Evolutionary conservation across 2,888 invertebrate species (phyloP), one percentile per base, ranked within the genome.

Genomic region (Blomia tropicalis): DNA sequence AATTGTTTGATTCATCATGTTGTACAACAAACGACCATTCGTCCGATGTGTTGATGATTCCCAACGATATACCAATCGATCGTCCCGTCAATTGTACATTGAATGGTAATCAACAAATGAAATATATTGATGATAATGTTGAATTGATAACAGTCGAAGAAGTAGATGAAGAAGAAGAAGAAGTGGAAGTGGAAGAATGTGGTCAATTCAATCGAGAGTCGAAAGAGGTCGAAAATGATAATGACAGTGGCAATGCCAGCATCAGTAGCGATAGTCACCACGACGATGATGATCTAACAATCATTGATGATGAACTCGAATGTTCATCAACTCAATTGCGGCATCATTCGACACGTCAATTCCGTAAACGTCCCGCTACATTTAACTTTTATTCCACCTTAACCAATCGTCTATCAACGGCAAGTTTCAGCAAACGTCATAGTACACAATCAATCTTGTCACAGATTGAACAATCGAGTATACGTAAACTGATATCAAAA

Each of bases 81-180:
- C 36, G 17, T 7, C 7, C 7, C 7, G 17, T 7, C 17, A 17
- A 36, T 7, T 36, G 7, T 11, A 36, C 7, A 11, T 11, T 7
- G 7, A 17, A 7, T 17, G 36, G 36, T 11, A 11, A 11, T 14
- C 7, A 19, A 14, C 51, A 47, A n/a, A 7, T 47, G 51, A 47
- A 47, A 19, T 47, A 47, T n/a, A 47, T 47, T 47, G 51, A 47
- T n/a, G 51, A 47, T n/a, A 47, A 47, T 47, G n/a, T n/a, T n/a
- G n/a, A n/a, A n/a, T n/a, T n/a, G n/a, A n/a, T n/a, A n/a, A n/a
- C n/a, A n/a, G n/a, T n/a, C n/a, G n/a, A n/a, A n/a, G 51, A 47
- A 19, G 22, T n/a, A 11, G n/a, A n/a, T n/a, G 27, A 27, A 14
- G 51, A 47, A n/a, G n/a, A 47, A 11, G 51, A 27, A 22, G n/a